phyloP scores from a whole-genome alignment of 2,888 invertebrate species.

The Quadroppia sp. region DNA sequence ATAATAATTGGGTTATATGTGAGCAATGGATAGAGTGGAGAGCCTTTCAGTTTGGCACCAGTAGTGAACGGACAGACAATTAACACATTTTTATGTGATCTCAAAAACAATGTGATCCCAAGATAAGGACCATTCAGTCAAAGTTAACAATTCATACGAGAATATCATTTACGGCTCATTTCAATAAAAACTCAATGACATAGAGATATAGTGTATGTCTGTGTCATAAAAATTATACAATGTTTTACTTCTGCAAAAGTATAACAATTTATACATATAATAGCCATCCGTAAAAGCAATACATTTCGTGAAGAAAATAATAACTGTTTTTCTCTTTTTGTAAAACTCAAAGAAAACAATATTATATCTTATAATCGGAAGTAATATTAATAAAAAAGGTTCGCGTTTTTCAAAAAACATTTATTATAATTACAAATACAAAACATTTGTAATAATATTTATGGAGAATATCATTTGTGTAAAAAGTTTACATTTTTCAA shows the following conservation, averaged over 20 bases:
- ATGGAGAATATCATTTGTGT: not conserved
- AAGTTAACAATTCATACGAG: conserved; percentile 6
- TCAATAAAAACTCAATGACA: not conserved
- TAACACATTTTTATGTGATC: conserved; percentile 26
- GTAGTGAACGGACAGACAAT: not conserved
- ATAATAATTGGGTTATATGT: no score
- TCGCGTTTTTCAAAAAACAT: no score
- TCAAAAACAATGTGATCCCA: conserved; percentile 18
- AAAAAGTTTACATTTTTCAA: not conserved
- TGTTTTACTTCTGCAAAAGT: no score
- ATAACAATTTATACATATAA: no score
- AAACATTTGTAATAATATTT: not conserved
- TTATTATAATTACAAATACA: no score
- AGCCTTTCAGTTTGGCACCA: not conserved
- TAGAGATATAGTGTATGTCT: not conserved
- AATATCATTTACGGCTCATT: conserved; percentile 30
- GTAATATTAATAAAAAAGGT: no score
- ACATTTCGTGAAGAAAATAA: no score
- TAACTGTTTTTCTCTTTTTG: no score
- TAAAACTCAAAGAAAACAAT: no score
- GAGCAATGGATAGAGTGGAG: not conserved
- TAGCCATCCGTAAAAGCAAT: no score
- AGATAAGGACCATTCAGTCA: conserved; percentile 25
- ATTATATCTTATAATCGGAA: no score
- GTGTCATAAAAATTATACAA: not conserved